Conservation (phyloP, 1,140 invertebrate genomes). For the Drosophila funebris region DNA sequence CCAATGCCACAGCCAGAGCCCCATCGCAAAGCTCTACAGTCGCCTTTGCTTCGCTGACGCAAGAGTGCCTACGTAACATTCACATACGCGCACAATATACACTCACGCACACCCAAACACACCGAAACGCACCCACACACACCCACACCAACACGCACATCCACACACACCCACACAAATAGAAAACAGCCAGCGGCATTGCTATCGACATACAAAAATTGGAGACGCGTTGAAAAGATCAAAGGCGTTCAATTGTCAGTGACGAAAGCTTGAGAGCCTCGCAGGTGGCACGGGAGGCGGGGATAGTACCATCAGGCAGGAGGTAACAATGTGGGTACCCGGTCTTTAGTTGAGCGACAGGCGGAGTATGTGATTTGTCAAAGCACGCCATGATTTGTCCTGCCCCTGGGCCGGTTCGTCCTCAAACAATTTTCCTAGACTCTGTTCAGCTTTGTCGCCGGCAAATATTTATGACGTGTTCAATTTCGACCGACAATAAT, state of each 20-base stretch:
- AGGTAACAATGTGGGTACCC: slow-evolving; percentile 15
- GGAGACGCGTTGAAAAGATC: slow-evolving; percentile 71
- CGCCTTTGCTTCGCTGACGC: slow-evolving; percentile 33
- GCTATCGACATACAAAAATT: slow-evolving; percentile 76
- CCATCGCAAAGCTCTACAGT: slow-evolving; percentile 22
- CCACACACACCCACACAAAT: slow-evolving; percentile 16
- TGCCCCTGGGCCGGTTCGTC: slow-evolving; percentile 25
- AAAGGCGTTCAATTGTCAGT: slow-evolving; percentile 78
- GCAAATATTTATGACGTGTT: slow-evolving; percentile 58
- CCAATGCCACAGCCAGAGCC: slow-evolving; percentile 59
- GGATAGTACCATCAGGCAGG: background rate
- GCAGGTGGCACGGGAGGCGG: background rate
- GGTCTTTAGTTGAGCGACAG: slow-evolving; percentile 7
- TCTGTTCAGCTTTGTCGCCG: slow-evolving; percentile 28
- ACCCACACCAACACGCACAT: slow-evolving; percentile 10
- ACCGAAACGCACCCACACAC: slow-evolving; percentile 5
- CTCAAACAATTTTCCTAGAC: slow-evolving; percentile 13
- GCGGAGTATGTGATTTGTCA: slow-evolving; percentile 68
- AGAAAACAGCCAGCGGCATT: slow-evolving; percentile 6
- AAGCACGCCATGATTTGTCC: slow-evolving; percentile 60
- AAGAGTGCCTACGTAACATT: slow-evolving; percentile 51
- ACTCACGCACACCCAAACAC: slow-evolving; percentile 10
- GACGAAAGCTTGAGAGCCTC: slow-evolving; percentile 49
- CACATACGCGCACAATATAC: background rate
- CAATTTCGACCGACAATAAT: slow-evolving; percentile 38